Evolutionary conservation across 2,888 invertebrate species (phyloP).

Genomic region (Oasisia sp.): DNA sequence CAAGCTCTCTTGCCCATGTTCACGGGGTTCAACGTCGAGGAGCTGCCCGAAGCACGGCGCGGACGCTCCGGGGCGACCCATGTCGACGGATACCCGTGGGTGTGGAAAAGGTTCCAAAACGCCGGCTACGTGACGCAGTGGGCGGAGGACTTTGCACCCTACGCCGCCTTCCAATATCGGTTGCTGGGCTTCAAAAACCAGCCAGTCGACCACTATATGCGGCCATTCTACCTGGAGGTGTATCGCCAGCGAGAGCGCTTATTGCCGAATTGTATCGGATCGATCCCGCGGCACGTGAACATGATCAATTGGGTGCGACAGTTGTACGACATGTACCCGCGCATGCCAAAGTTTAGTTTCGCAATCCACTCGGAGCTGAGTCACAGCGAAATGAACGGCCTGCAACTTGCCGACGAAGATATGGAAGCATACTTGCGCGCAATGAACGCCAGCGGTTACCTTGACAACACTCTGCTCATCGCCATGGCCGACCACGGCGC

Average conservation of each 20-base stretch:
- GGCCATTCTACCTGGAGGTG: too few species aligned
- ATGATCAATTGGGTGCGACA: slow-evolving; percentile 67
- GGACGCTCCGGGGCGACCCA: too few species aligned
- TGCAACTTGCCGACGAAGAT: slow-evolving; percentile 82
- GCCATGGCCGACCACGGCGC: slow-evolving; percentile 92
- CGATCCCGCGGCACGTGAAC: slow-evolving; percentile 75
- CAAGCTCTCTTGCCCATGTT: too few species aligned
- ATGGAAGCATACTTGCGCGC: slow-evolving; percentile 70
- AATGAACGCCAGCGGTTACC: too few species aligned
- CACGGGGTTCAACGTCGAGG: slow-evolving; percentile 67
- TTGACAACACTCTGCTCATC: slow-evolving; percentile 85
- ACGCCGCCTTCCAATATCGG: slow-evolving; percentile 90
- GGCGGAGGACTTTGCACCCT: slow-evolving; percentile 85
- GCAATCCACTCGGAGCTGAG: slow-evolving; percentile 90
- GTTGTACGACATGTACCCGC: slow-evolving; percentile 73
- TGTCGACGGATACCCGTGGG: slow-evolving; percentile 84
- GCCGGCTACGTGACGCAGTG: slow-evolving; percentile 76
- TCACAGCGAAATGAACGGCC: slow-evolving; percentile 84
- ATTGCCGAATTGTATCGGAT: slow-evolving; percentile 74
- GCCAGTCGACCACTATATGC: too few species aligned
- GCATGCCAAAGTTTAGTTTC: slow-evolving; percentile 82
- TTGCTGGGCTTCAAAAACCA: slow-evolving; percentile 87
- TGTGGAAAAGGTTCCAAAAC: slow-evolving; percentile 81
- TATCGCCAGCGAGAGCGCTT: slow-evolving; percentile 91
- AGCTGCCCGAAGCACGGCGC: too few species aligned